Evolutionary conservation across 2,113 vertebrate species (phyloP).

Genomic region (Lycocorax pyrrhopterus): DNA sequence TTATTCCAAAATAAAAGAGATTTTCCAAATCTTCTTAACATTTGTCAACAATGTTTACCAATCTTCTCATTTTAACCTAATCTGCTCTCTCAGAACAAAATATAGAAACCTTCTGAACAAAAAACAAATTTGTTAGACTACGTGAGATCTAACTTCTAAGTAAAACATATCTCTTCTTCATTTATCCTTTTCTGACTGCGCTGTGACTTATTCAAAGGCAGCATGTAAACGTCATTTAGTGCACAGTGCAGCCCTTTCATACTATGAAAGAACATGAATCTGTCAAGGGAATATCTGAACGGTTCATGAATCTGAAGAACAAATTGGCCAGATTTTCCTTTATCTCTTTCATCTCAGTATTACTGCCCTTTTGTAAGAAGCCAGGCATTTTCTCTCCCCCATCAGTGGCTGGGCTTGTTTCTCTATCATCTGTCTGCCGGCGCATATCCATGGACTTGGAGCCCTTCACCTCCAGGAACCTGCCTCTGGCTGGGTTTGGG

Average conservation of each 20-base stretch:
- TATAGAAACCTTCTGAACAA: not conserved
- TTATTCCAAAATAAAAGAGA: not conserved
- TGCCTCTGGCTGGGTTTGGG: not conserved
- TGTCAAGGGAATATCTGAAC: not conserved
- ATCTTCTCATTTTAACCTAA: not conserved
- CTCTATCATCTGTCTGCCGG: fast-evolving
- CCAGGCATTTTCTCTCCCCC: not conserved
- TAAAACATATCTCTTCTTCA: not conserved
- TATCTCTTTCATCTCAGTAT: not conserved
- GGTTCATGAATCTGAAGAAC: not conserved
- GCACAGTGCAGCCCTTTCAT: not conserved
- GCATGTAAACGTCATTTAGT: not conserved
- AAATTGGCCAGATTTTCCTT: not conserved
- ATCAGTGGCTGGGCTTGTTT: fast-evolving
- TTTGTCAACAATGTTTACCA: not conserved
- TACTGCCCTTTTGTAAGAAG: not conserved
- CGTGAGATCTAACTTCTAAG: not conserved
- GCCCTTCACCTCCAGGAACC: not conserved
- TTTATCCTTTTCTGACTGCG: slow-evolving; percentile 22
- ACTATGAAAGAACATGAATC: not conserved
- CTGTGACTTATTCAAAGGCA: slow-evolving; percentile 7
- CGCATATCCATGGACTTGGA: not conserved
- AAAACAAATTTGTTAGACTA: not conserved
- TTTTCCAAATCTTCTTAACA: not conserved
- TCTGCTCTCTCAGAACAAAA: not conserved